Base-by-base conservation (phyloP, 2,888 invertebrate genomes). In the Aphidoletes aphidimyza region DNA sequence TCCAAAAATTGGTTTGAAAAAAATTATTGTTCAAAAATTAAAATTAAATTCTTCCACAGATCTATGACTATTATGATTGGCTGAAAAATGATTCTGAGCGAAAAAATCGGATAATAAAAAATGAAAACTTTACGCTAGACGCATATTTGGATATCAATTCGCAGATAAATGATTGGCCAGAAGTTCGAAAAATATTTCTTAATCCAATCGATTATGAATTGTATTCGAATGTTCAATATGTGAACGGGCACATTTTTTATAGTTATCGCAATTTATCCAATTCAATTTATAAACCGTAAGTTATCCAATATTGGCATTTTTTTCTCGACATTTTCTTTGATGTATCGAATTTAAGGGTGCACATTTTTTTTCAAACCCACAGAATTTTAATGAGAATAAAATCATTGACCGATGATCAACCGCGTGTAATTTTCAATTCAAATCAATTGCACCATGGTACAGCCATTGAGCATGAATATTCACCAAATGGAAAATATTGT, bases 381-480 rank as follows among this genome's bases (percentile, higher is more conserved):
- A 84, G 84, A 17, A 84, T 84, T 54, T 84, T 84, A 34, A 49
- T 34, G n/a, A 9, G 49, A 49, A 54, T 30, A 22, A 84, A 54
- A 84, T 84, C 84, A 36, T 54, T 84, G n/a, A 47, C 47, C 0
- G 84, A 36, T 47, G n/a, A 36, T 3, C 19, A n/a, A 26, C 84
- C 84, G 54, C 84, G 34, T 45, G 30, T 84, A 26, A 54, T 84
- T 22, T 54, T 84, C n/a, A 36, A 84, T 84, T 84, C 84, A 84
- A 84, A 84, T 49, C 49, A 84, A 34, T 19, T 54, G 34, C 3
- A 19, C 6, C 34, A 30, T 8, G 84, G 84, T 19, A 14, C 49
- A 36, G 49, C 54, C 2, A 54, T 54, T 54, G 84, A 84, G 45
- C 84, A 84, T 54, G 83, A 83, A 47, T 83, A 83, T 47, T 83